Base-by-base conservation (phyloP, 2,113 vertebrate species). In the Apaloderma vittatum region DNA sequence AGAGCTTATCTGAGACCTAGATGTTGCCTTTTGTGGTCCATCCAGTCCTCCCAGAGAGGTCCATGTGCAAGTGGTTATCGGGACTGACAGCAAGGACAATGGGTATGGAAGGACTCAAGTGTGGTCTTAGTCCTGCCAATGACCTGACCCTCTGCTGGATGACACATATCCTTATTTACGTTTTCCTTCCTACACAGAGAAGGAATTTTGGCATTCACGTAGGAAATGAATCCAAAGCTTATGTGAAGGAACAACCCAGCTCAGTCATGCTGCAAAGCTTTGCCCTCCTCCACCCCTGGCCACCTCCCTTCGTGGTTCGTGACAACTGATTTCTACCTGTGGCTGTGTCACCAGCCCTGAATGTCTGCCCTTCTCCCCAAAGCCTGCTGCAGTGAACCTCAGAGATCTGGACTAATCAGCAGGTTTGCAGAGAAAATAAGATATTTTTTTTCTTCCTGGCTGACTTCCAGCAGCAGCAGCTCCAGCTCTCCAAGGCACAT, bases 391-490 rank as follows among this genome's bases (percentile, higher is more conserved):
- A 32, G 46, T 15, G 12, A 93, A 45, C 76, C 83, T 48, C 55
- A 34, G 75, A 63, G 93, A 51, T 62, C 20, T 87, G 90, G 15
- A 65, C 43, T 72, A 65, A 90, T 93, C 95, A 92, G 79, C 84
- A 93, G 51, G 67, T 91, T 96, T 96, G 79, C 78, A 80, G 86
- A 92, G 93, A 95, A 97, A 95, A 97, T 96, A 49, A 96, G 67
- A 17, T 34, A 45, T 92, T 83, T 84, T 88, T 80, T 74, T 49
- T 59, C 45, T 71, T 77, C 76, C 74, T 96, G 97, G 97, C 85
- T 84, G 61, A 26, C 70, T 95, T 97, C 97, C 97, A 96, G 1
- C 43, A 71, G 83, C 68, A 90, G 91, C 93, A 94, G 76, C 94
- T 95, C 85, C 87, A 18, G 20, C 88, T 93, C 93, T 97, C 71